These are phyloP conservation scores for Enteromius mattozi DNA, from an alignment of 2,797 vertebrate species.

Conservation along the genomic window DNA sequence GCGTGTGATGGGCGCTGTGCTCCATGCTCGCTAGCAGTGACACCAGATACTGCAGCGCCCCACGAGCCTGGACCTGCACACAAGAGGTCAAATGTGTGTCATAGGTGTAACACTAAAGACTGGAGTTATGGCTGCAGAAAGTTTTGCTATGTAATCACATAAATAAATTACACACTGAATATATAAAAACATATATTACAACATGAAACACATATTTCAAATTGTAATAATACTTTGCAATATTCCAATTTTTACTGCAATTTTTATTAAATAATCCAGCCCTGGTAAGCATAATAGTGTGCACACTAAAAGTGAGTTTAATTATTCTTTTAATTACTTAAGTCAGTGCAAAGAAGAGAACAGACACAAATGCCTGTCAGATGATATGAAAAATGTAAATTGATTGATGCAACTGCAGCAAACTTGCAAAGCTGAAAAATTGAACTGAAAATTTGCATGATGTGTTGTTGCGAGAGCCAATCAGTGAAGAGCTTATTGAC, in stretches of 20 bases:
- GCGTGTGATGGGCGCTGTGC: constrained; percentile 89
- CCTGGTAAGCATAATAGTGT: not conserved
- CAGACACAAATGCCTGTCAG: too few relatives aligned
- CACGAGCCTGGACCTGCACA: constrained; percentile 82
- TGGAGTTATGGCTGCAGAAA: not conserved
- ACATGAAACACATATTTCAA: not conserved
- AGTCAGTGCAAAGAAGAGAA: too few relatives aligned
- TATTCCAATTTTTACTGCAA: not conserved
- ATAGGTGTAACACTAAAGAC: not conserved
- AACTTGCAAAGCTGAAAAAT: too few relatives aligned
- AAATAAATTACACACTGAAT: not conserved
- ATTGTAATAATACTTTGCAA: not conserved
- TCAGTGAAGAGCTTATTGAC: too few relatives aligned
- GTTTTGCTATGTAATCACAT: not conserved
- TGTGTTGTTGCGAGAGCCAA: too few relatives aligned
- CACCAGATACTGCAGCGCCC: constrained; percentile 85
- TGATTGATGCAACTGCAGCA: too few relatives aligned
- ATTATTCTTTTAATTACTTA: too few relatives aligned
- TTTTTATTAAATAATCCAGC: not conserved
- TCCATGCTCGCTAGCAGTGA: constrained; percentile 89
- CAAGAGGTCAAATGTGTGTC: not conserved
- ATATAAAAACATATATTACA: not conserved
- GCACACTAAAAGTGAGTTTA: too few relatives aligned
- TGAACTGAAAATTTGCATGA: too few relatives aligned
- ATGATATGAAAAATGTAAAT: too few relatives aligned